Conservation (phyloP, 2,113 vertebrate genomes). For the Hippocampus comes region DNA sequence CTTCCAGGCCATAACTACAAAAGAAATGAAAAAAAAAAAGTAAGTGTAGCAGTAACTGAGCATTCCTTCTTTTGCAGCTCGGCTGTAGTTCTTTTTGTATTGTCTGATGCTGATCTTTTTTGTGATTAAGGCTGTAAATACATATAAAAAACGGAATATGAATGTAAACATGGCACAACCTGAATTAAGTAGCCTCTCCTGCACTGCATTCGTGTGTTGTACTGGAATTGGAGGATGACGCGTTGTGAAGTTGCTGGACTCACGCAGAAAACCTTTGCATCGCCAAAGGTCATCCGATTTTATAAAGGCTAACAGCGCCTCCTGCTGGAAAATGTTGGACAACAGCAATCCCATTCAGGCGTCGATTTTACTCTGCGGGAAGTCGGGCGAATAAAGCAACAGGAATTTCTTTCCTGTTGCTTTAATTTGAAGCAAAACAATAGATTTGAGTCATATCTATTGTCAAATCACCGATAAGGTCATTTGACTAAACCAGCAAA, state of each 20-base stretch:
- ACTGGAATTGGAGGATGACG: conserved; percentile 17
- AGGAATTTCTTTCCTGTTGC: not conserved
- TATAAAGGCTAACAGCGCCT: conserved; percentile 32
- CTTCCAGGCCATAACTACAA: no score
- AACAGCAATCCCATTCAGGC: not conserved
- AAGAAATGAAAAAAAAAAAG: not conserved
- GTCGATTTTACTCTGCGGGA: not conserved
- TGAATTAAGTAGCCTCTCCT: conserved; percentile 10
- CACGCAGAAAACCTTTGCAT: conserved; percentile 22
- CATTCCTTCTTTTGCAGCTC: not conserved
- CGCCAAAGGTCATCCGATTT: conserved; percentile 16
- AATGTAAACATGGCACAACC: conserved; percentile 10
- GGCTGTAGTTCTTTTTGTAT: not conserved
- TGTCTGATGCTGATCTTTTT: conserved; percentile 1
- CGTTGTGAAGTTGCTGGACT: conserved; percentile 45
- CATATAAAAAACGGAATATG: not conserved
- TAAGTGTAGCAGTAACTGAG: not conserved
- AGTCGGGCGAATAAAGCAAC: no score
- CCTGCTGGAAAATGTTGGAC: conserved; percentile 35
- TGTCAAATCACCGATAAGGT: not conserved
- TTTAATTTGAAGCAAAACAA: not conserved
- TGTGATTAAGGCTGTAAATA: conserved; percentile 6
- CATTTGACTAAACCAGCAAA: no score
- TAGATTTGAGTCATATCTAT: not conserved
- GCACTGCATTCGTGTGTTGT: not conserved